These are phyloP conservation scores for Drosophila paracracens DNA, from an alignment of 2,888 invertebrate species.

Conservation along the genomic window DNA sequence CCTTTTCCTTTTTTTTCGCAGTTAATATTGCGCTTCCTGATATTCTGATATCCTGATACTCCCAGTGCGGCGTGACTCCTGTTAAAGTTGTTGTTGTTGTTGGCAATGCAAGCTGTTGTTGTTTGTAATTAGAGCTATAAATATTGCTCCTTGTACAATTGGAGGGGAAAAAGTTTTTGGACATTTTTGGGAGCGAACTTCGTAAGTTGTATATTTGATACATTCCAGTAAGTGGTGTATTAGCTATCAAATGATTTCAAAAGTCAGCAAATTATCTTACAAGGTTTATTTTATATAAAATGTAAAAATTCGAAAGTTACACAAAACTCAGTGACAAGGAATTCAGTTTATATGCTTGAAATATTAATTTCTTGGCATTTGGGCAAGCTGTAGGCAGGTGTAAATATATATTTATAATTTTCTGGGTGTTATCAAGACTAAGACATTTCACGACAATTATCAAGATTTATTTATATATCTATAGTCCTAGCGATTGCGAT, in stretches of 20 bases:
- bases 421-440: no score
- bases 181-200: neutral
- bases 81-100: slow-evolving; percentile 41
- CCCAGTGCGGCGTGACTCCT: slow-evolving; percentile 66
- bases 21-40: slow-evolving; percentile 33
- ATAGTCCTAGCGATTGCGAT: no score
- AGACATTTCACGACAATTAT: no score
- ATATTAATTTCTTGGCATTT: no score
- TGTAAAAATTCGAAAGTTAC: neutral
- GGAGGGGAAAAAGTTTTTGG: slow-evolving; percentile 6
- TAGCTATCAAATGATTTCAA: slow-evolving; percentile 13
- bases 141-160: slow-evolving; percentile 29
- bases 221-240: slow-evolving; percentile 22
- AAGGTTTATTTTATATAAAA: neutral
- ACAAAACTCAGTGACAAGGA: neutral
- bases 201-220: slow-evolving; percentile 14
- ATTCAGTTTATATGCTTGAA: neutral
- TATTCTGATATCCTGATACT: slow-evolving; percentile 46
- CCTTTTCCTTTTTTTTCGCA: slow-evolving; percentile 2
- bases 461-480: no score
- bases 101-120: slow-evolving; percentile 63
- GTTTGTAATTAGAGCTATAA: slow-evolving; percentile 70
- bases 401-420: neutral
- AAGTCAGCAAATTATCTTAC: neutral
- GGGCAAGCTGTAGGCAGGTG: neutral